Conservation (phyloP, 2,797 vertebrate genomes). For the Leptoclinus maculatus region DNA sequence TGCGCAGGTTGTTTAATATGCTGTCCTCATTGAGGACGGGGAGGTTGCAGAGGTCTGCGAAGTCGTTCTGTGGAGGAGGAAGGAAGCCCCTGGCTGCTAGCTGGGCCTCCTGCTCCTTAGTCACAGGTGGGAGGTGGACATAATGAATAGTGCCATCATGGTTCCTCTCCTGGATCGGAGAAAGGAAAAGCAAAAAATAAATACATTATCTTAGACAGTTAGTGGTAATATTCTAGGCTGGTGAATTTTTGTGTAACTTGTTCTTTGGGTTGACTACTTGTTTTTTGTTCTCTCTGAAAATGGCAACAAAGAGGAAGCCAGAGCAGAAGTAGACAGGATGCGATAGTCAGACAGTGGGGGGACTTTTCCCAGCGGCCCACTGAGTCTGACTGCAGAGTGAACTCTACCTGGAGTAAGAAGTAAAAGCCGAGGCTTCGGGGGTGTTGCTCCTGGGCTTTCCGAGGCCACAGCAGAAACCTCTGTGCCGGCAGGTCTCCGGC, state of each 20-base stretch:
- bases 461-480: conserved; percentile 95
- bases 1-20: conserved; percentile 91
- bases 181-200: background rate
- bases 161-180: conserved; percentile 85
- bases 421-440: conserved; percentile 92
- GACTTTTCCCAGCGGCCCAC: background rate
- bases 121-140: conserved; percentile 85
- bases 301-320: conserved; percentile 21
- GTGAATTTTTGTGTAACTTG: background rate
- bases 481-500: conserved; percentile 93
- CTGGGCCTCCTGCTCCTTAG: conserved; percentile 85
- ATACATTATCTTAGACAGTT: background rate
- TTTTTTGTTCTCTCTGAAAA: conserved; percentile 15
- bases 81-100: conserved; percentile 94
- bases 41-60: conserved; percentile 95
- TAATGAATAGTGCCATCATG: conserved; percentile 92
- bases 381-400: background rate
- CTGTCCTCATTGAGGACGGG: conserved; percentile 90
- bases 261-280: background rate
- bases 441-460: conserved; percentile 93
- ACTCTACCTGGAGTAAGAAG: conserved; percentile 89
- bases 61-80: conserved; percentile 91
- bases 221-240: background rate
- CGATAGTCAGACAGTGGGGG: conserved; percentile 11
- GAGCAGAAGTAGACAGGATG: conserved; percentile 29